Evolutionary conservation across 2,113 vertebrate genomes (phyloP).

Genomic region (Pipa parva): DNA sequence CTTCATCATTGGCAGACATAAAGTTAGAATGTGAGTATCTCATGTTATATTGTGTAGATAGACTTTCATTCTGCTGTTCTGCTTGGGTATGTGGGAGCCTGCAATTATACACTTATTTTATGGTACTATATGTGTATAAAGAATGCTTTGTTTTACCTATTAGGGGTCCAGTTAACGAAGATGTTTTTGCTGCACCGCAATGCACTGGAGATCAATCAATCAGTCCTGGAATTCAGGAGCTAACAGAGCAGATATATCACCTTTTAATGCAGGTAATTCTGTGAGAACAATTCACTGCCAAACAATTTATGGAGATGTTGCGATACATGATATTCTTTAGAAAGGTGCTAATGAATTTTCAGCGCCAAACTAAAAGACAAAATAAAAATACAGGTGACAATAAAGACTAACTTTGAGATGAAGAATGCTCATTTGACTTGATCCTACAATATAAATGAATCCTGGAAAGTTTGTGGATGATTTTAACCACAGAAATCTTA

Average conservation of each 20-base stretch:
- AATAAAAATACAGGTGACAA: too few relatives aligned
- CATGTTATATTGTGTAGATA: not conserved
- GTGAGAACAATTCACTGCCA: too few relatives aligned
- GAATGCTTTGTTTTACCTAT: not conserved
- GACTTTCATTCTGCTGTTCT: not conserved
- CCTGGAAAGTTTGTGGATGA: too few relatives aligned
- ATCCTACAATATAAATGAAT: too few relatives aligned
- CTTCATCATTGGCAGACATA: constrained; percentile 91
- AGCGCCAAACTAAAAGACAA: too few relatives aligned
- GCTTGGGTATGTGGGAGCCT: fast-evolving
- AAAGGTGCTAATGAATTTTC: too few relatives aligned
- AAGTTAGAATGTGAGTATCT: constrained; percentile 86
- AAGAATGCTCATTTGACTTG: too few relatives aligned
- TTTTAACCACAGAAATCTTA: too few relatives aligned
- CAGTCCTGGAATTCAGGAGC: constrained; percentile 76
- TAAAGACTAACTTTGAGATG: too few relatives aligned
- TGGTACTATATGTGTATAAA: not conserved
- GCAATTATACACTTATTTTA: fast-evolving
- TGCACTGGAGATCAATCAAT: constrained; percentile 65
- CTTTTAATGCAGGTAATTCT: constrained; percentile 80
- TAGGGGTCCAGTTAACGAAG: constrained; percentile 93
- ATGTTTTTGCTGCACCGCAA: constrained; percentile 73
- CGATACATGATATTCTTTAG: too few relatives aligned
- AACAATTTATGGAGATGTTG: too few relatives aligned
- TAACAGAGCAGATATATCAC: constrained; percentile 87